Conservation (phyloP, 2,113 vertebrate genomes). For the Nycticorax nycticorax region DNA sequence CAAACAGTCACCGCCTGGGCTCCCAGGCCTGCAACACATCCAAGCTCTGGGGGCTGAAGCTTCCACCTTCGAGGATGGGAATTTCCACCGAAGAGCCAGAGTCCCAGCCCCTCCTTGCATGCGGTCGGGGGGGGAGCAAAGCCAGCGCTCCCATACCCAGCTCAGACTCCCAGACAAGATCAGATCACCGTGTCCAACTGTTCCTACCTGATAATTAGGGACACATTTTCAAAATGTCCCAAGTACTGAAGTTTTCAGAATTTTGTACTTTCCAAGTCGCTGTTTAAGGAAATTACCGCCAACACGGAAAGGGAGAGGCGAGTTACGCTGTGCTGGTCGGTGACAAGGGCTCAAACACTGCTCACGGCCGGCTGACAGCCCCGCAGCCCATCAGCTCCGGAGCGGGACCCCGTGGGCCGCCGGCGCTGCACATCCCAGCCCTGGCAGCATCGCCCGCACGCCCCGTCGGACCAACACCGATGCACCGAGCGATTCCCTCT, state of each 20-base stretch:
- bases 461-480: fast-evolving
- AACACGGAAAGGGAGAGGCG: neutral
- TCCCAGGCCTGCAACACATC: neutral
- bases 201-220: neutral
- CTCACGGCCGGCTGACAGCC: neutral
- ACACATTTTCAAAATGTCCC: neutral
- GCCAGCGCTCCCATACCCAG: neutral
- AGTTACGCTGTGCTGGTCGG: no score
- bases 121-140: neutral
- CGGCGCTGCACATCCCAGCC: fast-evolving
- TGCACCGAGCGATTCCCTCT: fast-evolving
- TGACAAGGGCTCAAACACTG: neutral
- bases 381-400: neutral
- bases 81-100: neutral
- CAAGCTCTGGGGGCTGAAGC: fast-evolving
- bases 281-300: neutral
- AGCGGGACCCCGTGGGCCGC: neutral
- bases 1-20: fast-evolving
- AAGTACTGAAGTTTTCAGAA: neutral
- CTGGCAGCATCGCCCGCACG: neutral
- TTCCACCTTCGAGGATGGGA: neutral
- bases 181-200: fast-evolving
- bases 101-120: neutral
- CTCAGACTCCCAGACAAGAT: neutral
- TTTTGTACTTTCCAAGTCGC: neutral